Evolutionary conservation across 1,140 invertebrate genomes (phyloP).

Genomic region (Lepidostoma basale): DNA sequence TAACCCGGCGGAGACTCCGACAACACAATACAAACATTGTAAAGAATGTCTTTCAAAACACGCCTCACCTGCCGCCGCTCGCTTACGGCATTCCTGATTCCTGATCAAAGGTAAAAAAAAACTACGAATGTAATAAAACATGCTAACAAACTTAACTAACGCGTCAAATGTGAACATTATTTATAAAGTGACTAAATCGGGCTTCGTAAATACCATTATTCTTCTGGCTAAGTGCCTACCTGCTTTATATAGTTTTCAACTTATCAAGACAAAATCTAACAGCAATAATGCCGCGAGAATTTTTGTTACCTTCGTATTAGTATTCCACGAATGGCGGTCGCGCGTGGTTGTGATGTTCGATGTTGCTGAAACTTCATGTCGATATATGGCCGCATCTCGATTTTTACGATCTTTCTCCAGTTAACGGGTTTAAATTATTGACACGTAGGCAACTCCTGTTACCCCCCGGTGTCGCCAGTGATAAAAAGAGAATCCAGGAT

Average conservation of each 20-base stretch:
- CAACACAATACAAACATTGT: no score
- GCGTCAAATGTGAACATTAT: background rate
- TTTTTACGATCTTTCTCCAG: background rate
- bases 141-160: background rate
- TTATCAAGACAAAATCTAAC: constrained; percentile 13
- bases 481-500: background rate
- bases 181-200: background rate
- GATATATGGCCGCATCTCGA: background rate
- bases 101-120: constrained; percentile 21
- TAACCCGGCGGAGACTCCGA: no score
- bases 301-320: constrained; percentile 8
- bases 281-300: constrained; percentile 28
- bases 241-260: background rate
- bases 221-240: background rate
- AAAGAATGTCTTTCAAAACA: background rate
- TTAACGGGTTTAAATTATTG: background rate
- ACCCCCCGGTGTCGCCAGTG: background rate
- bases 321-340: constrained; percentile 7
- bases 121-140: background rate
- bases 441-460: background rate
- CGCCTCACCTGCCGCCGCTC: background rate
- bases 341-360: background rate
- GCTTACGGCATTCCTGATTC: constrained; percentile 20
- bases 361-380: background rate
- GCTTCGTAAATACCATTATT: background rate